phyloP scores from a whole-genome alignment of 2,797 vertebrate genomes.

The Gymnocypris eckloni region DNA sequence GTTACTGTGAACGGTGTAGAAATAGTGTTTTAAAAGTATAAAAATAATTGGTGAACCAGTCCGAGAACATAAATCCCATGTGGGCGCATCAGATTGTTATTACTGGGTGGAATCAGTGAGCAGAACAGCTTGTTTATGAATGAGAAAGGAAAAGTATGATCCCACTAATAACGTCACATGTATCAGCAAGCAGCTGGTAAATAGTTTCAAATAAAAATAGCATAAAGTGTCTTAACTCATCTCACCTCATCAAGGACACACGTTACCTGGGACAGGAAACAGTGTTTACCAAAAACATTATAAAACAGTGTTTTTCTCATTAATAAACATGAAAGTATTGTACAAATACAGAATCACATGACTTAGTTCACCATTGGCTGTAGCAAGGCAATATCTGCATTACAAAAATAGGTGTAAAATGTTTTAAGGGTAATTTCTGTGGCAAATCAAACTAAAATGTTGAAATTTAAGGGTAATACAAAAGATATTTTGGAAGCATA shows the following conservation, averaged over 20 bases:
- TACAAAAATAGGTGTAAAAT: neutral
- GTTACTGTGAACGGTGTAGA: neutral
- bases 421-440: neutral
- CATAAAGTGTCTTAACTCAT: conserved; percentile 24
- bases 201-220: conserved; percentile 15
- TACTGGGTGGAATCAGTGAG: neutral
- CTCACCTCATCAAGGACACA: conserved; percentile 4
- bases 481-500: neutral
- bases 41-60: neutral
- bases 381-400: neutral
- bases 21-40: neutral
- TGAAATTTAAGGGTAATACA: neutral
- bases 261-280: neutral
- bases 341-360: neutral
- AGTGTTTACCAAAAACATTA: conserved; percentile 7
- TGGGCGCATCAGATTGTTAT: neutral
- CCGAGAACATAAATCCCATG: neutral
- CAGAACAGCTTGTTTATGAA: neutral
- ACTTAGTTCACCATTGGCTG: neutral
- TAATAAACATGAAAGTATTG: neutral
- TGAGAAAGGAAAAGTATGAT: conserved; percentile 2
- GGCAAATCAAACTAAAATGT: neutral
- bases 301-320: conserved; percentile 11
- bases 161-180: neutral
- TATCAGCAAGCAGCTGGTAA: neutral